Base-by-base conservation (phyloP, 2,888 invertebrate species). In the Mantis religiosa region DNA sequence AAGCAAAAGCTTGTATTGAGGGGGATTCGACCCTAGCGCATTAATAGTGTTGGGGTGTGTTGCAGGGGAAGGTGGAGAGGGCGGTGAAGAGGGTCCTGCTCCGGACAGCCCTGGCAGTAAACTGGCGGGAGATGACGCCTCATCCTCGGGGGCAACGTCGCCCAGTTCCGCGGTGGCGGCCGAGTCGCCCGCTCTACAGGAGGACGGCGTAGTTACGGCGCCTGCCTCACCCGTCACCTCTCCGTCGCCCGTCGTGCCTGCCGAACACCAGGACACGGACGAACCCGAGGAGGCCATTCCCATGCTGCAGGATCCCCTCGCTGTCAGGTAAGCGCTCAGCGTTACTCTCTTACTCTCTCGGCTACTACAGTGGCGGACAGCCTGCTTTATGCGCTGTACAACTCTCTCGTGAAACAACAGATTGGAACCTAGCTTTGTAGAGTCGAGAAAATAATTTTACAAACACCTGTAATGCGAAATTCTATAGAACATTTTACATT, bases 1-100 rank as follows among this genome's bases (percentile, higher is more conserved):
- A 30, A 25, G 25, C 84, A 28, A 27, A 30, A 27, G 34, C 20
- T 20, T 41, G 27, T 34, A 27, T 25, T 20, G 25, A 8, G 54
- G 54, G 15, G 20, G 25, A 71, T 71, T 71, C 6, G 54, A 71
- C 54, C 25, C 54, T 71, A 25, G 54, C 54, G 83, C 54, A 15
- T 41, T 81, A 28, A 25, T 87, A 81, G 54, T 71, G 54, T 25
- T 71, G 15, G 54, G 25, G 8, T 20, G 82, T 84, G 91, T 94
- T 94, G 1, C 93, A 95, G 95, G 95, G 95, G 95, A 95, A 93
- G 92, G 92, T 85, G 92, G 92, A 91, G 94, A 94, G 84, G 94
- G 93, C 90, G 94, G 94, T 90, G 94, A 93, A 20, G 88, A 90
- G 47, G 92, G 87, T 93, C 92, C 91, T 93, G 93, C 91, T 94